Conservation (phyloP, 2,113 vertebrate species). For the Phyllostomus hastatus region DNA sequence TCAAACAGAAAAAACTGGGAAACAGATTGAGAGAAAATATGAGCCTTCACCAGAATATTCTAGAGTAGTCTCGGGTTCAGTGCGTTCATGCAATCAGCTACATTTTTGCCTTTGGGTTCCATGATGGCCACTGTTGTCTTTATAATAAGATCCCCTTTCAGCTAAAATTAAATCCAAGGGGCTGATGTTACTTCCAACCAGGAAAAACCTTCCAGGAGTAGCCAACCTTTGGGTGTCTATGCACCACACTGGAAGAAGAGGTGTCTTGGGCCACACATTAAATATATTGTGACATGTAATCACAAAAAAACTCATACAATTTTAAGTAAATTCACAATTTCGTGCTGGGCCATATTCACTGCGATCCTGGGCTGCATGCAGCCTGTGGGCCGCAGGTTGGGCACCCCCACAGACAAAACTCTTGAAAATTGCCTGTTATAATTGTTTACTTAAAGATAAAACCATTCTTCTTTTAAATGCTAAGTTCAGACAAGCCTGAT, state of each 20-base stretch:
- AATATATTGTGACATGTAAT: too few species aligned
- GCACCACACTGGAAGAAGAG: too few species aligned
- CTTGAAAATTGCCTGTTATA: slow-evolving; percentile 17
- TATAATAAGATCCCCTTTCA: not conserved
- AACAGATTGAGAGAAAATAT: not conserved
- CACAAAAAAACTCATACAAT: too few species aligned
- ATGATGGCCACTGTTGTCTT: not conserved
- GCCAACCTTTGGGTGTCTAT: too few species aligned
- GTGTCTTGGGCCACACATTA: too few species aligned
- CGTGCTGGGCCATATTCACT: too few species aligned
- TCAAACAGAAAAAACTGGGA: not conserved
- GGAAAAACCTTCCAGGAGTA: not conserved
- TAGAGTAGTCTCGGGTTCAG: not conserved
- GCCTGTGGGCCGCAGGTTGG: too few species aligned
- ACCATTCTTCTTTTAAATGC: not conserved
- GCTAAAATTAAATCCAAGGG: not conserved
- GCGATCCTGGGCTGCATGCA: too few species aligned
- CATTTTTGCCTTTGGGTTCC: not conserved
- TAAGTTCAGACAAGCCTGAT: not conserved
- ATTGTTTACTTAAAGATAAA: not conserved
- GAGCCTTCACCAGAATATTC: not conserved
- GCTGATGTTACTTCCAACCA: not conserved
- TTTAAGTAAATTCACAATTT: too few species aligned
- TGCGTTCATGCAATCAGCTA: not conserved
- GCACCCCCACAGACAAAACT: not conserved